Conservation (phyloP, 2,797 vertebrate species). For the Bryconaethiops microstoma region DNA sequence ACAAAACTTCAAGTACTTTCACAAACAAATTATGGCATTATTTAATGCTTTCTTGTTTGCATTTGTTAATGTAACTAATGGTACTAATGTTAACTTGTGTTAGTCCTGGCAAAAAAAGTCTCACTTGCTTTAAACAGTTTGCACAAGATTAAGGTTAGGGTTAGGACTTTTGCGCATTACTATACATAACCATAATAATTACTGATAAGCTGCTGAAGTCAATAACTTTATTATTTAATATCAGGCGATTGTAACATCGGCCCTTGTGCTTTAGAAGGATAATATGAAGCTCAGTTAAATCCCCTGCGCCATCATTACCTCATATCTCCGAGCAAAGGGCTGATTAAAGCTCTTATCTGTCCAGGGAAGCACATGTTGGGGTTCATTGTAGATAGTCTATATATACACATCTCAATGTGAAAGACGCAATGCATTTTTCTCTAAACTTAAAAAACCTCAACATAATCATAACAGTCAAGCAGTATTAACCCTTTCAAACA, state of each 20-base stretch:
- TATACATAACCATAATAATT: neutral
- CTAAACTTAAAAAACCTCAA: neutral
- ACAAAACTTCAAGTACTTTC: too few relatives aligned
- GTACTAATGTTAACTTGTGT: too few relatives aligned
- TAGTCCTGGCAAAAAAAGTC: too few relatives aligned
- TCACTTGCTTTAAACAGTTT: too few relatives aligned
- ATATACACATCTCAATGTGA: slow-evolving; percentile 29
- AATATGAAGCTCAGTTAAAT: slow-evolving; percentile 23
- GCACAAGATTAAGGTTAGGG: neutral
- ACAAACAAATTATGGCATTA: too few relatives aligned
- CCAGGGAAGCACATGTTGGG: slow-evolving; percentile 44
- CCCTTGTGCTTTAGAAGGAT: slow-evolving; percentile 28
- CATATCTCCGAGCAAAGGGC: slow-evolving; percentile 36
- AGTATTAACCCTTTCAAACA: neutral
- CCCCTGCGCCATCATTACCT: slow-evolving; percentile 43
- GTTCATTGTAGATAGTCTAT: slow-evolving; percentile 57
- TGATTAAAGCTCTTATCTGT: slow-evolving; percentile 52
- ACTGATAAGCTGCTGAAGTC: slow-evolving; percentile 17
- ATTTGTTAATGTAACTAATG: too few relatives aligned
- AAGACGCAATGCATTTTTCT: neutral
- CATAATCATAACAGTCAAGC: neutral
- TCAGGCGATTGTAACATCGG: neutral
- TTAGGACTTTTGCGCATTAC: too few relatives aligned
- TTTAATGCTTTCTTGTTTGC: too few relatives aligned
- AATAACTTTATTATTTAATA: slow-evolving; percentile 28